Evolutionary conservation across 2,888 invertebrate genomes (phyloP).

Genomic region (Microdon myrmicae): DNA sequence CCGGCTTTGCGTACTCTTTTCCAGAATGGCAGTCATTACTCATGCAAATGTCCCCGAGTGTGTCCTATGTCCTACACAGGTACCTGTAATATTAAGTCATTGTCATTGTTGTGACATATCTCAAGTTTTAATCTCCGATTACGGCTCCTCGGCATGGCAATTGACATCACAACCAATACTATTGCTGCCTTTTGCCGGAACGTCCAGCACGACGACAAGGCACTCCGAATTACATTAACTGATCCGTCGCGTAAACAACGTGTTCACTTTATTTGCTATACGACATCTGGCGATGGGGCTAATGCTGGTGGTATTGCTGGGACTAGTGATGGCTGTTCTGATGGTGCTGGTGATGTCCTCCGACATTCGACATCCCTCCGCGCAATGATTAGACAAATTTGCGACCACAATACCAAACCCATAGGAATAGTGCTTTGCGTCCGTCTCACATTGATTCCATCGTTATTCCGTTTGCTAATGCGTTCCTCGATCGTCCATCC

Average conservation of each 20-base stretch:
- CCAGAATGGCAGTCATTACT: constrained; percentile 43
- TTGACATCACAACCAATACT: neutral
- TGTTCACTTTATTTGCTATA: constrained; percentile 50
- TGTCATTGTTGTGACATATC: constrained; percentile 53
- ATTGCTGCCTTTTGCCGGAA: constrained; percentile 6
- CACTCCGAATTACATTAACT: constrained; percentile 53
- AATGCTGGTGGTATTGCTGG: too few species aligned
- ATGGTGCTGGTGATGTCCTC: too few species aligned
- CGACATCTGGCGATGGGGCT: constrained; percentile 38
- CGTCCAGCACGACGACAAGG: constrained; percentile 17
- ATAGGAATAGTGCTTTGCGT: neutral
- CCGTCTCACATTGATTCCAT: constrained; percentile 40
- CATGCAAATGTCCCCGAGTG: constrained; percentile 49
- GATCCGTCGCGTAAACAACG: constrained; percentile 51
- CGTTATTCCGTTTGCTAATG: constrained; percentile 45
- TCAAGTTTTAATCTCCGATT: constrained; percentile 50
- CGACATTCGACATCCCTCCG: constrained; percentile 46
- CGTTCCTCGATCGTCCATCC: constrained; percentile 35
- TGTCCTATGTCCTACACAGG: constrained; percentile 34
- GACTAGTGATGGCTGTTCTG: too few species aligned
- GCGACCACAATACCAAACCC: constrained; percentile 41
- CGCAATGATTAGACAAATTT: constrained; percentile 53
- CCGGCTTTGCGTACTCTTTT: constrained; percentile 21
- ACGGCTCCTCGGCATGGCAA: constrained; percentile 30
- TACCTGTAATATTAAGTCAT: constrained; percentile 45